Conservation (phyloP, 2,797 vertebrate species). For the Neoniphon sammara region DNA sequence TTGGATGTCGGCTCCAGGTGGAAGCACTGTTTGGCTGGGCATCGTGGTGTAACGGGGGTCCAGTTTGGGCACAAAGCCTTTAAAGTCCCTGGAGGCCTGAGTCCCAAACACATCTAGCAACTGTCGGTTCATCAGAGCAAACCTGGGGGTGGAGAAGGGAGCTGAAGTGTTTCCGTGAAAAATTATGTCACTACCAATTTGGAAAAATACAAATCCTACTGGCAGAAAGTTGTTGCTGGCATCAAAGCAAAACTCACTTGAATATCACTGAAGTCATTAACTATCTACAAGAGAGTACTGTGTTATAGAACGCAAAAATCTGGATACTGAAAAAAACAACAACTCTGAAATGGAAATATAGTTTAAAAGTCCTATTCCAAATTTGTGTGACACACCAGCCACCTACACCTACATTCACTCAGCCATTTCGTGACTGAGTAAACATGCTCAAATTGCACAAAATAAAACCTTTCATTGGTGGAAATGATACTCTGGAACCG, state of each 20-base stretch:
- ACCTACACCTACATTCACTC: too few relatives aligned
- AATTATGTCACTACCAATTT: background rate
- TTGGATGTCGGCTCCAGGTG: constrained; percentile 65
- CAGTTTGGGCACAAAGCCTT: constrained; percentile 89
- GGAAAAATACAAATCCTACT: background rate
- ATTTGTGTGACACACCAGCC: too few relatives aligned
- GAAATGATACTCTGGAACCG: too few relatives aligned
- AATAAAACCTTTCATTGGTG: too few relatives aligned
- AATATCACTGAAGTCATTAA: too few relatives aligned
- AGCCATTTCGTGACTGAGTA: too few relatives aligned
- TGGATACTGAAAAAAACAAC: too few relatives aligned
- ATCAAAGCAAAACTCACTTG: too few relatives aligned
- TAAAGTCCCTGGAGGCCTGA: constrained; percentile 91
- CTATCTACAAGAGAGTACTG: background rate
- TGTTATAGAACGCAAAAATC: background rate
- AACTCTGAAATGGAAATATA: too few relatives aligned
- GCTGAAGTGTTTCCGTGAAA: too few relatives aligned
- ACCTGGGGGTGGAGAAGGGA: constrained; percentile 81
- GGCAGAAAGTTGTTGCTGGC: background rate
- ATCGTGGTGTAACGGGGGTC: constrained; percentile 87
- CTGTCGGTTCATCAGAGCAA: constrained; percentile 94
- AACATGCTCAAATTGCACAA: too few relatives aligned
- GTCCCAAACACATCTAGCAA: constrained; percentile 93
- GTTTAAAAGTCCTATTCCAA: too few relatives aligned
- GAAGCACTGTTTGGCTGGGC: constrained; percentile 79